A percentile compares a stretch with the other conserved stretches of the same genome.
Evolutionary conservation across 2,888 invertebrate species (phyloP).

Genomic region (Homarus gammarus): DNA sequence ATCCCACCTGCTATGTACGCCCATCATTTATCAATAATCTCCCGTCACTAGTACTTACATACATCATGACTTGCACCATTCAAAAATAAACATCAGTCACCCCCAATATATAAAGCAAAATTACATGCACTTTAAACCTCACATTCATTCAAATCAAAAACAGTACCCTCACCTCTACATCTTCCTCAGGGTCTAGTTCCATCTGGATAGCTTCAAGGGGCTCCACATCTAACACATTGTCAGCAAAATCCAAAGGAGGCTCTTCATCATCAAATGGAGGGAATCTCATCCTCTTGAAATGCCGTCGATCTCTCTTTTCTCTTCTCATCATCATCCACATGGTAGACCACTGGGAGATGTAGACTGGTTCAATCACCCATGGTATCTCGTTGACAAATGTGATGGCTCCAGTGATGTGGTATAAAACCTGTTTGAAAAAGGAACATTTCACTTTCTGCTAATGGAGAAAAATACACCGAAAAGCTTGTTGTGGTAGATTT

Average conservation of each 20-base stretch:
- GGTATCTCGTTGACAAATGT: slow-evolving; percentile 99
- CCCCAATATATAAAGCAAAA: neutral
- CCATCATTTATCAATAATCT: no score
- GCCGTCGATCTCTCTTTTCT: slow-evolving; percentile 98
- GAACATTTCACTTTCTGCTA: no score
- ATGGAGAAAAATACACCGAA: neutral
- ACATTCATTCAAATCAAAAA: no score
- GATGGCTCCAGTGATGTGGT: slow-evolving; percentile 99
- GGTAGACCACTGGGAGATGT: slow-evolving; percentile 99
- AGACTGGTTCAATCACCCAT: slow-evolving; percentile 99
- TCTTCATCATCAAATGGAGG: slow-evolving; percentile 99
- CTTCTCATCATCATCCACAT: slow-evolving; percentile 99
- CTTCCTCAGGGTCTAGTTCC: slow-evolving; percentile 97
- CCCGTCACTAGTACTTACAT: no score
- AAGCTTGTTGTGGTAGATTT: no score
- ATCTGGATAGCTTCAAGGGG: slow-evolving; percentile 99
- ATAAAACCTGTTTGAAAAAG: slow-evolving; percentile 84
- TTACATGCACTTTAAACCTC: neutral
- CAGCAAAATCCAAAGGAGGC: slow-evolving; percentile 99
- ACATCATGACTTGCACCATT: no score
- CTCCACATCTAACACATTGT: slow-evolving; percentile 99
- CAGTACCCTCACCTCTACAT: slow-evolving; percentile 83
- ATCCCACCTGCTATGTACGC: no score
- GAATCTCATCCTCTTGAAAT: slow-evolving; percentile 99
- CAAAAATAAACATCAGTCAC: neutral